phyloP scores from a whole-genome alignment of 2,113 vertebrate genomes.

The Osmerus mordax region DNA sequence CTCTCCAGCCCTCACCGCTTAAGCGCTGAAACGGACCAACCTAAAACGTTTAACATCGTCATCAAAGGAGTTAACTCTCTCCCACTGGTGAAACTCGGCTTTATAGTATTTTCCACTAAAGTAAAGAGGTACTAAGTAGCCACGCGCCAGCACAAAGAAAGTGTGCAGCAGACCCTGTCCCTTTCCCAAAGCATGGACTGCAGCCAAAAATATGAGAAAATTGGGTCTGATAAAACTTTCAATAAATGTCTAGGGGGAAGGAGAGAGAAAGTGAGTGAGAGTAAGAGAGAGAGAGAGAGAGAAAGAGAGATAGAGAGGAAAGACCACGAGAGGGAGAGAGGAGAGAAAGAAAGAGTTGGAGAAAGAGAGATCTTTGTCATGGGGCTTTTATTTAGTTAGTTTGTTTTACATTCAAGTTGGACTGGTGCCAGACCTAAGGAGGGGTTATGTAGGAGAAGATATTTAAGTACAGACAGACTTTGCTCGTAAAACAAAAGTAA shows the following conservation, averaged over 20 bases:
- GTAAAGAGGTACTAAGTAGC: constrained; percentile 25
- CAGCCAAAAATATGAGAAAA: constrained; percentile 23
- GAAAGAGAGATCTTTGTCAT: constrained; percentile 25
- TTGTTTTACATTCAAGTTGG: constrained; percentile 60
- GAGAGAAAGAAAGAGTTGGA: constrained; percentile 4
- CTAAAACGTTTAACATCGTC: not conserved
- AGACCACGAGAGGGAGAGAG: not conserved
- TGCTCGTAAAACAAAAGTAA: constrained; percentile 43
- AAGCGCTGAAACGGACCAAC: constrained; percentile 20
- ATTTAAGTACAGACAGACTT: constrained; percentile 32
- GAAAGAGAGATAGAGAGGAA: not conserved
- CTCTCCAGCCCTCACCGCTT: not conserved
- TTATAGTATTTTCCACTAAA: constrained; percentile 38
- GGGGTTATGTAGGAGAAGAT: constrained; percentile 26
- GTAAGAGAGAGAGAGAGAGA: constrained; percentile 16
- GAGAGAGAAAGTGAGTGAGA: constrained; percentile 11
- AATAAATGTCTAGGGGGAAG: constrained; percentile 19
- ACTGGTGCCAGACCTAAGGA: constrained; percentile 56
- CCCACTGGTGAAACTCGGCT: constrained; percentile 24
- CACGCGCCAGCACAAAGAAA: constrained; percentile 21
- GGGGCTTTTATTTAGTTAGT: constrained; percentile 52
- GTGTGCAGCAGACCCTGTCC: constrained; percentile 26
- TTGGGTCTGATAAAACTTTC: constrained; percentile 16
- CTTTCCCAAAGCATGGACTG: constrained; percentile 18
- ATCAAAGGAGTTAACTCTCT: constrained; percentile 26